Conservation (phyloP, 2,113 vertebrate genomes). For the Phalacrocorax pelagicus region DNA sequence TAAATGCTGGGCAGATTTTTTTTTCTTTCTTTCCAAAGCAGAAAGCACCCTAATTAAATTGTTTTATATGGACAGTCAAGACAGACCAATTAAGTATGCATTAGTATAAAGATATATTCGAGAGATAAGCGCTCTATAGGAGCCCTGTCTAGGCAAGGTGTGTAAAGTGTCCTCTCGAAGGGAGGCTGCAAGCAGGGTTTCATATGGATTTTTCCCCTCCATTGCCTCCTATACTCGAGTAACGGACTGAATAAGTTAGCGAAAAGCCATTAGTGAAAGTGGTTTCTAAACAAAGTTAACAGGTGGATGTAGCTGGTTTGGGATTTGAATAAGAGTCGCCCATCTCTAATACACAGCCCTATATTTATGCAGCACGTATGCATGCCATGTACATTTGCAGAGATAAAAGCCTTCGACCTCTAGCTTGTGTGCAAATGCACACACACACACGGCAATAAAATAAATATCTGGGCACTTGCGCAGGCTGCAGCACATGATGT, state of each 20-base stretch:
- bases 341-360: neutral
- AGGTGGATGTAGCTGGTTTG: constrained; percentile 61
- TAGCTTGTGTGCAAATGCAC: neutral
- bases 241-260: constrained; percentile 60
- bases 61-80: constrained; percentile 81
- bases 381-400: neutral
- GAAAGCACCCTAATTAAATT: constrained; percentile 84
- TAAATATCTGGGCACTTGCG: neutral
- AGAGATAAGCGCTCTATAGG: constrained; percentile 68
- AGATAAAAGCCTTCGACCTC: neutral
- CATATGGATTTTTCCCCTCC: constrained; percentile 54
- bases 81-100: constrained; percentile 80
- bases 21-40: constrained; percentile 69
- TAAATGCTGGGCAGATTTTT: constrained; percentile 77
- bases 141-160: constrained; percentile 58
- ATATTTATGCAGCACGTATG: neutral
- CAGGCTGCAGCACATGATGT: neutral
- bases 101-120: constrained; percentile 80
- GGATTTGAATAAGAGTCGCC: neutral
- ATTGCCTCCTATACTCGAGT: constrained; percentile 48
- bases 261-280: constrained; percentile 67
- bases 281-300: constrained; percentile 71
- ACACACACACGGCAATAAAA: neutral
- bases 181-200: constrained; percentile 42
- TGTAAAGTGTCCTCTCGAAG: constrained; percentile 56